Evolutionary conservation across 2,888 invertebrate species (phyloP), one percentile per base, ranked within the genome.

Genomic region (Gibbula magus): DNA sequence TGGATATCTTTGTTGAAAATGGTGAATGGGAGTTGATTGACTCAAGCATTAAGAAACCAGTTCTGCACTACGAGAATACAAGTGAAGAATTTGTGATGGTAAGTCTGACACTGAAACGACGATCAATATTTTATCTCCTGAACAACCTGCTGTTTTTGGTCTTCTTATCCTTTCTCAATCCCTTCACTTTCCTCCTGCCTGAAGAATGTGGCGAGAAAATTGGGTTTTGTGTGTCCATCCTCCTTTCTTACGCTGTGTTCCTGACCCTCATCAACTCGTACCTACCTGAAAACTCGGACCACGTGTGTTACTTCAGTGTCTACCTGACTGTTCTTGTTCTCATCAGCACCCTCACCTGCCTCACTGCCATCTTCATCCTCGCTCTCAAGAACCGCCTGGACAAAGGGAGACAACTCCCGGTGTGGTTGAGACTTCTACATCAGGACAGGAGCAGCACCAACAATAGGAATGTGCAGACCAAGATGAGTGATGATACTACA

Each of bases 131-230:
- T 35, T 73, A 73, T 35, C 10, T 73, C 70, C 39, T 73, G 18
- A 73, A 73, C 70, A 73, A 39, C 39, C 29, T 73, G 18, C 39
- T 73, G 45, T 35, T 35, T 4, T 16, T 73, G 4, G 45, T 73
- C n/a, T 73, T 73, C 70, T 35, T 73, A n/a, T 73, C 70, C 20
- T 35, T 73, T 25, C 70, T 73, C n/a, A 73, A 73, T n/a, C 20
- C 22, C 39, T 45, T 73, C n/a, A 35, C 35, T 0, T 73, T 73
- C 45, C 39, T 35, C 10, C 32, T 73, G 70, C 70, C 70, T 35
- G 70, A 35, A 35, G 70, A 73, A 35, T 18, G 39, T 18, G 70
- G 70, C 0, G 70, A 73, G 70, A 73, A 39, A 35, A 32, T 73
- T 16, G 10, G 32, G 5, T 35, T 73, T 3, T 39, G 70, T 45